Percentiles rank a stretch among this genome's conserved stretches.
Conservation (phyloP, 2,797 vertebrate species). For the Falco peregrinus region DNA sequence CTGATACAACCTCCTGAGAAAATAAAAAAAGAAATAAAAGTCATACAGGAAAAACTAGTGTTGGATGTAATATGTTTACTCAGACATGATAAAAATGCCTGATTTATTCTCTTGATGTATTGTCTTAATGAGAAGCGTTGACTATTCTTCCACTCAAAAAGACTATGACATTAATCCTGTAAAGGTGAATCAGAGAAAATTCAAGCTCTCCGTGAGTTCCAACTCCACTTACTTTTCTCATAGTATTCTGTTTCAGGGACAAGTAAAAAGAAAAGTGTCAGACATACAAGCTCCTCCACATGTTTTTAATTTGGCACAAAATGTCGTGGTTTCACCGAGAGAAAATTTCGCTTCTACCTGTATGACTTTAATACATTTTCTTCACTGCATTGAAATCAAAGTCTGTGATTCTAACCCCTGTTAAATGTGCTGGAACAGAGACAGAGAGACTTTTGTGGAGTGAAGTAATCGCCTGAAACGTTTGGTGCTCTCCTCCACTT, state of each 20-base stretch:
- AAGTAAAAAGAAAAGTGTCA: background rate
- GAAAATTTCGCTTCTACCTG: background rate
- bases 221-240: background rate
- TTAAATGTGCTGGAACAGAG: background rate
- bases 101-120: background rate
- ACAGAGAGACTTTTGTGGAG: background rate
- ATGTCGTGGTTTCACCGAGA: background rate
- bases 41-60: background rate
- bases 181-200: background rate
- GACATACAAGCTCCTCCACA: background rate
- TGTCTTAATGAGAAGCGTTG: background rate
- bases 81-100: background rate
- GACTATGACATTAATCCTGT: background rate
- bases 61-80: background rate
- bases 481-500: background rate
- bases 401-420: background rate
- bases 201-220: background rate
- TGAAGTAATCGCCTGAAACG: background rate
- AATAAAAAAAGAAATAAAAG: background rate
- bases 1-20: background rate
- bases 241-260: background rate
- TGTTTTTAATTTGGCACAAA: constrained; percentile 21
- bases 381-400: background rate
- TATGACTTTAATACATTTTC: background rate
- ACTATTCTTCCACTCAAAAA: background rate